Base-by-base conservation (phyloP, 1,140 invertebrate species). In the Drosophila bipectinata region DNA sequence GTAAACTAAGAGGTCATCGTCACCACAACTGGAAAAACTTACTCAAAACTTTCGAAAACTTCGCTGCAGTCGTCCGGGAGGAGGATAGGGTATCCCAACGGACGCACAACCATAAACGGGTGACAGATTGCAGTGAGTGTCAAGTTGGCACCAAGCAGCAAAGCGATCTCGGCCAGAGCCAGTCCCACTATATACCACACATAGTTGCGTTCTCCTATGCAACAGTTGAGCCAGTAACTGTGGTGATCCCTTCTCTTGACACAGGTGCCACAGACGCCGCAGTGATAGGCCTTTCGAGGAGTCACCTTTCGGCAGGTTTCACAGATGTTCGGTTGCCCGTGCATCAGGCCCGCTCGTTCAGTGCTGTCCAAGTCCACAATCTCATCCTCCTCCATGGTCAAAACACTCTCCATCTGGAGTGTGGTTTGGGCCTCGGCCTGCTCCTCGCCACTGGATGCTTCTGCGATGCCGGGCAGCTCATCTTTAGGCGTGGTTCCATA, bases 61-160 rank as follows among this genome's bases (percentile, higher is more conserved):
- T 93, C 92, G 60, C 84, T 93, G 56, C 93, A 93, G 67, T 93
- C 92, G 67, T 93, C 92, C 18, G 93, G 93, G 39, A 93, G 52
- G 32, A 93, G 80, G 2, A 93, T 60, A 0, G 83, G 82, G 26
- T 90, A 72, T 3, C 90, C 81, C 26, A 83, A 24, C 1, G 91
- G 44, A 6, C 90, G 83, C 60, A 91, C 78, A 8, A 92, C 67
- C 66, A 92, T 60, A 44, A 92, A 92, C 0, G 93, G 93, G 82
- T 93, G 92, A 55, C 93, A 93, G 4, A 92, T 85, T 3, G 93
- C 91, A 0, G 93, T 93, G 5, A 93, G 64, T 4, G 92, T 92
- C 12, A 93, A 48, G 79, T 93, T 91, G 5, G 92, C 90, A 8
- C 91, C 92, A 56, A 93, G 73, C 12, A 92, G 15, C 24, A 93